Base-by-base conservation (phyloP, 92 coral and sea anemone genomes). In the Zoanthus sansibaricus region DNA sequence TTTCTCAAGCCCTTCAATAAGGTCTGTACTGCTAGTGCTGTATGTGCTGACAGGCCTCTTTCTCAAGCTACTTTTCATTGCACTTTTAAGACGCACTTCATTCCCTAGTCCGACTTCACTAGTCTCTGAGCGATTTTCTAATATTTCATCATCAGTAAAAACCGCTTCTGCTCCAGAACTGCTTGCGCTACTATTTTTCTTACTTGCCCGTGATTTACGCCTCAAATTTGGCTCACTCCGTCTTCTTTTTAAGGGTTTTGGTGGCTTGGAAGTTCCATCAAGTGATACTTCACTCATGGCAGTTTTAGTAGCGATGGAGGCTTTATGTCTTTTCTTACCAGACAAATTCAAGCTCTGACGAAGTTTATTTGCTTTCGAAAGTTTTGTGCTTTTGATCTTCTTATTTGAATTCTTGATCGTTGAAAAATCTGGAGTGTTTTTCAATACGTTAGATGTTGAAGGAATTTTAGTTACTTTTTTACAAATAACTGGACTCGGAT, bases 291-390 rank as follows among this genome's bases (percentile, higher is more conserved):
- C 82, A 71, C 62, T 75, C 74, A 25, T 25, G 25, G 25, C 85
- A 46, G 75, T 86, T 70, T 61, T 89, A 51, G 78, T 90, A 88
- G 76, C 78, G 88, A 77, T 83, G 30, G 90, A 83, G 6, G 88
- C 87, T 58, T 92, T 86, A 30, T 84, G 88, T 82, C 91, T 95
- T 90, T 88, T 94, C 76, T 90, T 88, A 59, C 90, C 93, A 8
- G 98, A 91, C 79, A 93, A 61, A 20, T 92, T 89, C 75, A 95
- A 89, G 77, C 98, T 95, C 67, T 92, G 98, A 48, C 98, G 89
- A 0, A 95, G 91, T 49, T 76, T 93, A 45, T 93, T 93, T 18
- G 98, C 94, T 82, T 91, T 95, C 33, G 96, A 91, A 6, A 93
- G 71, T 45, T 87, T 52, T 49, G 56, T 79, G 12, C 82, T 77